Evolutionary conservation across 2,888 invertebrate genomes (phyloP), one percentile per base, ranked within the genome.

Genomic region (Ophion ventricosus): DNA sequence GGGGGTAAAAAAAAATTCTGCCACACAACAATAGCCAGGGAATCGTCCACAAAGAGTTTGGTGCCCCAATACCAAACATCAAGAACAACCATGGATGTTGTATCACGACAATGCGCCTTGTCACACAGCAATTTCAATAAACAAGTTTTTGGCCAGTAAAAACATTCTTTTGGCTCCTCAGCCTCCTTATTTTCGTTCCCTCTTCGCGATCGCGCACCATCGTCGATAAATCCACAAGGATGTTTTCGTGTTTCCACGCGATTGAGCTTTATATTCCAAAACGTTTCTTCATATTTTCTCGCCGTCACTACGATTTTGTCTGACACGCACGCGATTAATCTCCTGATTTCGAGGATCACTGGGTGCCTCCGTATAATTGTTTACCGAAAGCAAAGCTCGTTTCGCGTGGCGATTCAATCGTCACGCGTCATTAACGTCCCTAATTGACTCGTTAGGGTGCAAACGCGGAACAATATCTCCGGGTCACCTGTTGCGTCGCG

Each of bases 401-500:
- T 64, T 73, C 43, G 40, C 11, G 57, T 69, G 73, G 14, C 73
- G 54, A 73, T 77, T 67, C 67, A 69, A 83, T 83, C 8, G 23
- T 61, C 54, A 40, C 73, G 80, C 40, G 54, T 77, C 80, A 80
- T 84, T 84, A 84, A 56, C 56, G 23, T 54, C 11, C 61, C 74
- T 74, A 64, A 82, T 79, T 82, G 59, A 75, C 29, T 79, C 26
- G 23, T 74, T 61, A 26, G 49, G 8, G 61, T 35, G 57, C 17
- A 26, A 17, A 25, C 20, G 35, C 54, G 26, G 25, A 25, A 57
- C 54, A 23, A 26, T 17, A 26, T 61, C 25, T n/a, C 17, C n/a
- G 43, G 57, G 25, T 54, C 11, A 82, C 77, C 82, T 82, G 77
- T 82, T 82, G 82, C 82, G 66, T 35, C 64, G 17, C 35, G 14